These are phyloP conservation scores for Miichthys miiuy DNA, from an alignment of 2,797 vertebrate genomes.

Conservation along the genomic window DNA sequence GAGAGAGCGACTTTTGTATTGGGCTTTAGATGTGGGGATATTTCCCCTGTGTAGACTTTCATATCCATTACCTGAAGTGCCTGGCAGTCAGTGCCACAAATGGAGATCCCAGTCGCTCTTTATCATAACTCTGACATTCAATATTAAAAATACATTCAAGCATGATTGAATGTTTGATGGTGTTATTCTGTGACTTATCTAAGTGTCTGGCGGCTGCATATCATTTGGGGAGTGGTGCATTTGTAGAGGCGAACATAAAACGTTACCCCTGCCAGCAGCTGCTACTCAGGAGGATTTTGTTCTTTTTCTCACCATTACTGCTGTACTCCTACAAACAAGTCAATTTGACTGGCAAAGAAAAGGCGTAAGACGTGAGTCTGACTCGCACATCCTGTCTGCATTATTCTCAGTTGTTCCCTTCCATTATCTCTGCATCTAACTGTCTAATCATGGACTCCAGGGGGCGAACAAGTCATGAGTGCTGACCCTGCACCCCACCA, in stretches of 20 bases:
- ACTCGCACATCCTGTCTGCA: conserved; percentile 27
- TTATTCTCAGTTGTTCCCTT: conserved; percentile 48
- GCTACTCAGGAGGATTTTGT: conserved; percentile 13
- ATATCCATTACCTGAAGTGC: conserved; percentile 74
- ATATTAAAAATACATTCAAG: conserved; percentile 82
- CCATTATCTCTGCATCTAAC: conserved; percentile 58
- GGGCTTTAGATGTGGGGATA: conserved; percentile 57
- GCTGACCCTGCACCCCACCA: conserved; percentile 10
- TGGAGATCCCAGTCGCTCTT: conserved; percentile 68
- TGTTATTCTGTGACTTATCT: conserved; percentile 70
- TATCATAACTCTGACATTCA: conserved; percentile 76
- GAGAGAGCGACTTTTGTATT: conserved; percentile 30
- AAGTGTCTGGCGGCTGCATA: conserved; percentile 55
- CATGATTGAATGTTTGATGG: conserved; percentile 78
- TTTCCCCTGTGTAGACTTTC: conserved; percentile 72
- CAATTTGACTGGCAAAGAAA: conserved; percentile 22
- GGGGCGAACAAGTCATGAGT: conserved; percentile 30
- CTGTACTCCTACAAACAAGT: conserved; percentile 28
- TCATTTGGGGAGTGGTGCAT: conserved; percentile 37
- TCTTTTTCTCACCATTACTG: conserved; percentile 7
- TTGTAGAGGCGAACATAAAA: conserved; percentile 52
- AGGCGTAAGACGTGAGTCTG: conserved; percentile 13
- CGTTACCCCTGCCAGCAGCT: conserved; percentile 1
- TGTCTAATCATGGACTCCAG: conserved; percentile 50
- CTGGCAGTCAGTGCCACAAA: conserved; percentile 62